Evolutionary conservation across 2,888 invertebrate genomes (phyloP), one percentile per base, ranked within the genome.

Genomic region (Drosophila atripex): DNA sequence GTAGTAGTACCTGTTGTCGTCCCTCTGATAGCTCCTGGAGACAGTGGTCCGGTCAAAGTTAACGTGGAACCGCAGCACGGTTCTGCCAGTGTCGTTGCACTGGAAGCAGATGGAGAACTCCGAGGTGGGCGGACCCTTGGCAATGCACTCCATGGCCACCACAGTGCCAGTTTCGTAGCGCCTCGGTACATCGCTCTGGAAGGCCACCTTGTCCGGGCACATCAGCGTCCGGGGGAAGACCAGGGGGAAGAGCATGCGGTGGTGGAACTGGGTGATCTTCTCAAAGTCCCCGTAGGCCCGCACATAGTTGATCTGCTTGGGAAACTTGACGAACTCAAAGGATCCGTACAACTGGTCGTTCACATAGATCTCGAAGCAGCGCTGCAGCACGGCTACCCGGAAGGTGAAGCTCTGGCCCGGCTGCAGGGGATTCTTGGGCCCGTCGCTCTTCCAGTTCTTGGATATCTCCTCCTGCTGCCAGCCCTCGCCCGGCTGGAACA

Each of bases 391-490:
- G 18, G 91, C 91, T 11, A 91, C 89, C 7, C 91, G 90, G 66
- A 91, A 91, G 32, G 82, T 91, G 47, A 91, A 91, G 3, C 71
- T 80, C 80, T 91, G 90, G 6, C 91, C 91, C 52, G 91, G 91
- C 43, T 88, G 73, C 7, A 91, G 61, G 1, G 91, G 91, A 80
- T 91, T 91, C 64, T 91, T 91, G 0, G 90, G 90, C 2, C 90
- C 89, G 53, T 90, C 90, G 43, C 88, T 83, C 75, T 89, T 91
- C 91, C 91, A 91, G 71, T 91, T 91, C 71, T 91, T 91, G 0
- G 91, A 91, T 16, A 91, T 91, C 65, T 91, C 91, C 68, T 91
- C 91, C 65, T 91, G 91, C 57, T 90, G 89, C 91, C 91, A 91
- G 47, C 91, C 91, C 61, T 90, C 90, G 3, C 91, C 91, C 0